Percentiles rank a stretch among this genome's conserved stretches.
phyloP scores from a whole-genome alignment of 2,888 invertebrate species.

The Gortyna flavago region DNA sequence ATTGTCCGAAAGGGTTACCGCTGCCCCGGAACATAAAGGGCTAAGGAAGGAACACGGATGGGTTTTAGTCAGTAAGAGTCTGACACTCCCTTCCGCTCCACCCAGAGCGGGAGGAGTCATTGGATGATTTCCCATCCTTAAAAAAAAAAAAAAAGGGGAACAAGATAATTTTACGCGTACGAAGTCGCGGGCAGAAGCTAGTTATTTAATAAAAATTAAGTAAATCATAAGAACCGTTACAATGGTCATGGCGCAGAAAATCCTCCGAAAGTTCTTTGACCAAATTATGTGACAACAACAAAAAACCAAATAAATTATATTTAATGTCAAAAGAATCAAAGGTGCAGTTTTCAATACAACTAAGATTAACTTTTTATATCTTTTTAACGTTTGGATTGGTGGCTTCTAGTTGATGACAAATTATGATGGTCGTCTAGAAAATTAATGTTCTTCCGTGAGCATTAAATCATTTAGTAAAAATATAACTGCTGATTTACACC shows the following conservation, averaged over 20 bases:
- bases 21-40: too few relatives aligned
- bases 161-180: background rate
- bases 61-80: too few relatives aligned
- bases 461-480: constrained; percentile 19
- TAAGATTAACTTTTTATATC: constrained; percentile 47
- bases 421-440: constrained; percentile 37
- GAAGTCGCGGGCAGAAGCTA: background rate
- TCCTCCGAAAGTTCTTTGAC: constrained; percentile 10
- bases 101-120: too few relatives aligned
- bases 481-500: constrained; percentile 7
- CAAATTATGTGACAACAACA: constrained; percentile 25
- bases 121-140: too few relatives aligned
- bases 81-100: too few relatives aligned
- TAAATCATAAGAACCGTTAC: background rate
- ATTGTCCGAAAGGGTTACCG: too few relatives aligned
- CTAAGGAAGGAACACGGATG: too few relatives aligned
- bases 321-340: constrained; percentile 38
- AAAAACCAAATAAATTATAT: constrained; percentile 42
- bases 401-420: constrained; percentile 51
- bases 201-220: background rate
- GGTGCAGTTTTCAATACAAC: constrained; percentile 54
- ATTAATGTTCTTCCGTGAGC: constrained; percentile 29
- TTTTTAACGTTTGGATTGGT: constrained; percentile 35
- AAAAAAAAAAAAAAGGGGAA: too few relatives aligned
- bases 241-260: background rate